Evolutionary conservation across 2,888 invertebrate genomes (phyloP), one percentile per base, ranked within the genome.

Genomic region (Scaeva pyrastri): DNA sequence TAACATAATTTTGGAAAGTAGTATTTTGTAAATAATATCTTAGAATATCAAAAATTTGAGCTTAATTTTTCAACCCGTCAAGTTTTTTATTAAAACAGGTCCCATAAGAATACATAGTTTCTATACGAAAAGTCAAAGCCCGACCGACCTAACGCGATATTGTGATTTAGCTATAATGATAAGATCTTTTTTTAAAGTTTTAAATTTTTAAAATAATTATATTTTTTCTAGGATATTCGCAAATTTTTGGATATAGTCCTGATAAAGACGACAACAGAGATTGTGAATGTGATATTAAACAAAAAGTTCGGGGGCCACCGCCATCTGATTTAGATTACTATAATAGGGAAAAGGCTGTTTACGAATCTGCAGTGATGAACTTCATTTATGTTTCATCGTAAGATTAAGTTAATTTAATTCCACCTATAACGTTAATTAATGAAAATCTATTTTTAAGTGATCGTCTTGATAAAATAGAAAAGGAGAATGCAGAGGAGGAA

Each of bases 321-420:
- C 91, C 92, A 8, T 86, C 90, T 19, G 91, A 90, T 58, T 88
- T 89, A 31, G 82, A 90, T 7, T 91, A 88, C 52, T 91, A 91
- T 60, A 89, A 89, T 39, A 90, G 88, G 39, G 90, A 90, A 21
- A 88, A 90, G 52, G 62, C 88, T 8, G 86, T 88, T 16, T 90
- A 90, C 16, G 90, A 90, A 19, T 89, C 90, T 39, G 89, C 90
- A 0, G 36, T 91, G 52, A 85, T 88, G 1, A 90, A 92, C 88
- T 88, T 90, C 0, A 86, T 92, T 21, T 91, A 89, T 79, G 88
- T 91, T n/a, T 88, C 90, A 62, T 50, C n/a, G 91, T 92, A 88
- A 89, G 90, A 52, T 10, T 2, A 1, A 48, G 1, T 31, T 19
- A 2, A 8, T 12, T 6, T 21, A 0, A 39, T 43, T 43, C 36